Evolutionary conservation across 2,888 invertebrate species (phyloP), one percentile per base, ranked within the genome.

Genomic region (Tineola bisselliella): DNA sequence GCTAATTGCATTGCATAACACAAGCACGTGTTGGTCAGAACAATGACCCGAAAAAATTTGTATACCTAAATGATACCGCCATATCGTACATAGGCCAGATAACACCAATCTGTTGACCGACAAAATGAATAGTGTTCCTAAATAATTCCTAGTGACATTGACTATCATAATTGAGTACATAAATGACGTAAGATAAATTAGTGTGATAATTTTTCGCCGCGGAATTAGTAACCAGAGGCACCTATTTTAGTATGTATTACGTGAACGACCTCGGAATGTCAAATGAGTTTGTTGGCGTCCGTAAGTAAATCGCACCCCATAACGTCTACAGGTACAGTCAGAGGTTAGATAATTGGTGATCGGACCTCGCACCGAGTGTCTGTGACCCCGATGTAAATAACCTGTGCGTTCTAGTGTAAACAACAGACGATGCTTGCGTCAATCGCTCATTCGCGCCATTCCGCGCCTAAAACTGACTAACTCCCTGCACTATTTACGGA

Each of bases 381-480:
- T 87, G 82, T 86, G 84, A 87, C 86, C 86, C 84, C 86, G 81
- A 84, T 84, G 87, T 84, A 82, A 86, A 86, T 84, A 86, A 84
- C 86, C 84, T 81, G 77, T 76, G 78, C 78, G 69, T 75, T 77
- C 75, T 79, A 76, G 77, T 78, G 82, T 84, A 86, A 84, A 86
- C 86, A 84, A 79, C 78, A 75, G 78, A 77, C 75, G 79, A 25
- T 66, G 75, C 77, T 81, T 81, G 81, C 84, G 84, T 84, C 84
- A 82, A 82, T 79, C 77, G 77, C 70, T 70, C 33, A 58, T 15
- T 56, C 38, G 58, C 58, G 33, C 33, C 38, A 33, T n/a, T 58
- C 38, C 58, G 48, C 48, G 48, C 48, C 48, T 48, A 54, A 54
- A 54, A 54, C 52, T 52, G 52, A 52, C 43, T 17, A 52, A 52